Evolutionary conservation across 2,797 vertebrate species (phyloP), one percentile per base, ranked within the genome.

Genomic region (Gymnoscopelus braueri): DNA sequence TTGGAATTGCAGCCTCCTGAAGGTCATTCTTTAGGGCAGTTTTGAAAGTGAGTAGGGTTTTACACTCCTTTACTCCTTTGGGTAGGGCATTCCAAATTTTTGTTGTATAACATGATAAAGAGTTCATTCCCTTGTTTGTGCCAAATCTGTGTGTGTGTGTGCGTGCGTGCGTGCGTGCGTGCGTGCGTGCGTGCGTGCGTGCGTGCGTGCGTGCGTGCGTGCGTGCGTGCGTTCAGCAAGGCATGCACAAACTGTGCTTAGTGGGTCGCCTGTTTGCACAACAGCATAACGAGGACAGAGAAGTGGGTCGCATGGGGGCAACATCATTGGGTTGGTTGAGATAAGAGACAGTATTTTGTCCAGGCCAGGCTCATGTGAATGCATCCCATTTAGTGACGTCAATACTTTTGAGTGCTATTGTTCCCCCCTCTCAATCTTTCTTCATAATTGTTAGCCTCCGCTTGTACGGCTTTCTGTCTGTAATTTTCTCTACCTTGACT

Each of bases 311-410:
- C 74, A 72, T 67, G 72, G 79, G 72, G 62, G 74, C 71, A 69
- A 67, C 48, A 55, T 65, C 44, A 79, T 65, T 71, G 78, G 79
- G 88, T 86, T 85, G 72, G 79, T 60, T 49, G 56, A 81, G 81
- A 83, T 78, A 79, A 75, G 69, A 71, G 67, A 75, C 62, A 57
- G 54, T 65, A 74, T 85, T 78, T 75, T 78, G 72, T 74, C 74
- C 65, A 24, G 39, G 63, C 32, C 12, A 23, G 67, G 70, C 69
- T 85, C 76, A 82, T 79, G 72, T 79, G 81, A 59, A 67, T 74
- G 54, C 64, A 29, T 39, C 60, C 65, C 81, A 77, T 83, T 79
- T 71, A 75, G 76, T 24, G 11, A 70, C 70, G 75, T 77, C 82
- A 82, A 86, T 77, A 83, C 12, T 61, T 44, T 44, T 2, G 39